These are phyloP conservation scores for Streptopelia turtur DNA, from an alignment of 2,797 vertebrate species.

Conservation along the genomic window DNA sequence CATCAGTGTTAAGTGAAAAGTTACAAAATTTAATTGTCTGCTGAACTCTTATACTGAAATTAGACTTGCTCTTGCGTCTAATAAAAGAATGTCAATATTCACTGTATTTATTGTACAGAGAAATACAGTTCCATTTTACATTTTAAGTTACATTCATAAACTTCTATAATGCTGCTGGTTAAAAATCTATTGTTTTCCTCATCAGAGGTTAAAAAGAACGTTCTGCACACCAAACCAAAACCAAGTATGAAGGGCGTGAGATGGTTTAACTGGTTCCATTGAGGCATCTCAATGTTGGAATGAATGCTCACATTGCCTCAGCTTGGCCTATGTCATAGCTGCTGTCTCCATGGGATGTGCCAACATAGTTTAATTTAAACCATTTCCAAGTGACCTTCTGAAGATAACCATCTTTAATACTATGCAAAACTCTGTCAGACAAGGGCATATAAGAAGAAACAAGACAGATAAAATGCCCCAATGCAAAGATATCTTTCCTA, in stretches of 20 bases:
- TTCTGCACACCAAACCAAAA: background rate
- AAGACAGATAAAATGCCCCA: background rate
- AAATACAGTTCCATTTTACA: background rate
- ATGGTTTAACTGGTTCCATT: background rate
- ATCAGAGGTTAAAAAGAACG: background rate
- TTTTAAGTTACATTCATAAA: background rate
- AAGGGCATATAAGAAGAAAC: background rate
- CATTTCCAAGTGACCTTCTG: background rate
- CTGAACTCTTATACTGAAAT: background rate
- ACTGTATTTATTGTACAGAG: background rate
- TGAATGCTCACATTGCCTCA: background rate
- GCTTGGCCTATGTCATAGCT: background rate
- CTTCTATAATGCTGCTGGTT: background rate
- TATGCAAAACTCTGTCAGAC: background rate
- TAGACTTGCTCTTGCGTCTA: background rate
- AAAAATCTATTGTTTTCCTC: background rate
- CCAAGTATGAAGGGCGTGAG: background rate
- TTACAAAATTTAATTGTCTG: background rate
- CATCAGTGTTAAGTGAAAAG: background rate
- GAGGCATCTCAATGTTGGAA: background rate
- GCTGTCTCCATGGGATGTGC: background rate
- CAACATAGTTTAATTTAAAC: background rate
- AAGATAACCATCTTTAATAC: constrained; percentile 44
- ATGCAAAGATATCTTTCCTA: background rate
- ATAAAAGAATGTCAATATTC: background rate